Percentiles rank a stretch among this genome's conserved stretches.
phyloP scores from a whole-genome alignment of 2,888 invertebrate species.

The Aquatica leii region DNA sequence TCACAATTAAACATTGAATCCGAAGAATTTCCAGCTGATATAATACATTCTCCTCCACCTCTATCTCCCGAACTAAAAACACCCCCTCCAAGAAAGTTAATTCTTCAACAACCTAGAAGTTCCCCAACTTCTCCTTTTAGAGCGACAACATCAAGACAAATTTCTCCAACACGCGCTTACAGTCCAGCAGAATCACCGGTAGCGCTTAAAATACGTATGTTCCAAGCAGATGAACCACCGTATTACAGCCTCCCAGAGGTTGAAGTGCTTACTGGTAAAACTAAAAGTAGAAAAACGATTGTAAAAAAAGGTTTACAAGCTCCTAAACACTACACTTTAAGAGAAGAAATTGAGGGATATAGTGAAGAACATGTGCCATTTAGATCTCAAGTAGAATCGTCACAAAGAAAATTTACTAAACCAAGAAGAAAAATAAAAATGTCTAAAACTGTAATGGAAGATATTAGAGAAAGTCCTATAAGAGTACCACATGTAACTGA shows the following conservation, averaged over 20 bases:
- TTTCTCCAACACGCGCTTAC: not conserved
- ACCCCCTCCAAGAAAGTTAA: no score
- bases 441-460: not conserved
- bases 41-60: no score
- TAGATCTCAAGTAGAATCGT: not conserved
- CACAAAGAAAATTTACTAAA: not conserved
- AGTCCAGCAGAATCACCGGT: conserved; percentile 1
- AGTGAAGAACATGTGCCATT: not conserved
- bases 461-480: conserved; percentile 14
- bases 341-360: not conserved
- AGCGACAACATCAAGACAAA: not conserved
- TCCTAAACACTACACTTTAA: not conserved
- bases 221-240: not conserved
- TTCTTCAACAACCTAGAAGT: no score
- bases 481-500: conserved; percentile 4
- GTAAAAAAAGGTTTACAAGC: not conserved
- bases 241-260: not conserved
- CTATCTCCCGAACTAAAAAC: no score
- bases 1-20: no score
- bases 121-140: no score
- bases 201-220: not conserved
- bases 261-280: no score
- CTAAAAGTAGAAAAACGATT: not conserved
- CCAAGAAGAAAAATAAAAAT: conserved; percentile 2
- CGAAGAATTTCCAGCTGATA: no score